These are phyloP conservation scores for Cyclargus thomasi DNA, from an alignment of 1,140 invertebrate species.

Conservation along the genomic window DNA sequence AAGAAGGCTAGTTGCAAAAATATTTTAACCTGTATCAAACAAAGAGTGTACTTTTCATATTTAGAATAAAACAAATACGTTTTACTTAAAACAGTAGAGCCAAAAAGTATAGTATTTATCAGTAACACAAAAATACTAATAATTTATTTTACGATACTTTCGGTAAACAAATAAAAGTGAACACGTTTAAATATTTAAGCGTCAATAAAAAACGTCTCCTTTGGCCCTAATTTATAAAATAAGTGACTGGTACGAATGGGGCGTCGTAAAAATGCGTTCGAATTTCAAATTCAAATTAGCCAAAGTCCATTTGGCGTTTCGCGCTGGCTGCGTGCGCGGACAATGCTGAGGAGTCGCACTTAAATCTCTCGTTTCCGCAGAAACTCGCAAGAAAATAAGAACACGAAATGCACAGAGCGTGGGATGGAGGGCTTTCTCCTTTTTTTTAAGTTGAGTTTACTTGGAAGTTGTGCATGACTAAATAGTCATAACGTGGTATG, in stretches of 20 bases:
- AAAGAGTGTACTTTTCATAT: too few species aligned
- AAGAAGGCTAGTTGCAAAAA: too few species aligned
- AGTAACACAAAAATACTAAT: conserved; percentile 6
- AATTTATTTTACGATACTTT: neutral
- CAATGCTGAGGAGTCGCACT: conserved; percentile 63
- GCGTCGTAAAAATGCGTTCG: conserved; percentile 47
- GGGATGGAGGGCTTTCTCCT: conserved; percentile 29
- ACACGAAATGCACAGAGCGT: conserved; percentile 30
- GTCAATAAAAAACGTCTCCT: neutral
- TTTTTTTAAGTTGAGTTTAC: neutral
- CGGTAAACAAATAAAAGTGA: neutral
- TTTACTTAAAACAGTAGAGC: too few species aligned
- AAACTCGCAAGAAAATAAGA: conserved; percentile 63
- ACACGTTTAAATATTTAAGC: neutral
- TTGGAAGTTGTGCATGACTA: neutral
- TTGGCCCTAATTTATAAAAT: conserved; percentile 17
- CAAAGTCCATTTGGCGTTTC: conserved; percentile 43
- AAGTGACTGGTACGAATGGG: conserved; percentile 32
- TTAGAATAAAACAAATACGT: too few species aligned
- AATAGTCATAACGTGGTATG: too few species aligned
- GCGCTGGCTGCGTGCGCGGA: conserved; percentile 55
- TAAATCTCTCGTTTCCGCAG: conserved; percentile 64
- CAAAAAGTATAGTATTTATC: too few species aligned
- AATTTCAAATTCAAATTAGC: conserved; percentile 70
- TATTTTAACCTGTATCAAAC: too few species aligned